Evolutionary conservation across 2,113 vertebrate species (phyloP).

Genomic region (Brachypteracias leptosomus): DNA sequence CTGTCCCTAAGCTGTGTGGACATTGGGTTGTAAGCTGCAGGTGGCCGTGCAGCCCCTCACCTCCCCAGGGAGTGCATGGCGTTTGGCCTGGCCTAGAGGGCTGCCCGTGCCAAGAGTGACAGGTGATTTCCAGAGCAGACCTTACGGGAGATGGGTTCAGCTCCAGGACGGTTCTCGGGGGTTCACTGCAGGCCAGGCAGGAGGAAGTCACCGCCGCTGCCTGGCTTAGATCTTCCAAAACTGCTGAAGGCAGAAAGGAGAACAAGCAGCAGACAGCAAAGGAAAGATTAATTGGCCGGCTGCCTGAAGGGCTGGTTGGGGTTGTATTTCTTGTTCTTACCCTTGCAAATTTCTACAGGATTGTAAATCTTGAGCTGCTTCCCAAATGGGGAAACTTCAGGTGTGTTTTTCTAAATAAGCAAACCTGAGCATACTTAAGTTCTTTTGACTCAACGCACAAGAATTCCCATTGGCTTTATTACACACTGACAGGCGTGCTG

Average conservation of each 20-base stretch:
- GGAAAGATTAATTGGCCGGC: constrained; percentile 55
- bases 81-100: accelerated
- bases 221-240: constrained; percentile 50
- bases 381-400: constrained; percentile 56
- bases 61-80: accelerated
- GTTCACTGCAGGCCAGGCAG: constrained; percentile 42
- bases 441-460: constrained; percentile 49
- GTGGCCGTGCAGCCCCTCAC: not conserved
- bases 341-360: constrained; percentile 48
- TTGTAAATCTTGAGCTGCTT: constrained; percentile 65
- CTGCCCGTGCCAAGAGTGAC: accelerated
- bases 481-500: not conserved
- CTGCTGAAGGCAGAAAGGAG: constrained; percentile 49
- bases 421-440: constrained; percentile 33
- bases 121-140: constrained; percentile 21
- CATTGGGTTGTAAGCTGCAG: not conserved
- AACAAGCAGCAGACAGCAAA: constrained; percentile 58
- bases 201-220: constrained; percentile 14
- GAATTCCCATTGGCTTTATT: constrained; percentile 56
- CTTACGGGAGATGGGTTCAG: not conserved
- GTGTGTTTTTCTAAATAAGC: constrained; percentile 55
- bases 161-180: not conserved
- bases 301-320: constrained; percentile 49
- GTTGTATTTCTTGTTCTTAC: constrained; percentile 66
- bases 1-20: accelerated